A percentile compares a stretch with the other conserved stretches of the same genome.
phyloP scores from a whole-genome alignment of 2,797 vertebrate genomes.

The Sparus aurata region DNA sequence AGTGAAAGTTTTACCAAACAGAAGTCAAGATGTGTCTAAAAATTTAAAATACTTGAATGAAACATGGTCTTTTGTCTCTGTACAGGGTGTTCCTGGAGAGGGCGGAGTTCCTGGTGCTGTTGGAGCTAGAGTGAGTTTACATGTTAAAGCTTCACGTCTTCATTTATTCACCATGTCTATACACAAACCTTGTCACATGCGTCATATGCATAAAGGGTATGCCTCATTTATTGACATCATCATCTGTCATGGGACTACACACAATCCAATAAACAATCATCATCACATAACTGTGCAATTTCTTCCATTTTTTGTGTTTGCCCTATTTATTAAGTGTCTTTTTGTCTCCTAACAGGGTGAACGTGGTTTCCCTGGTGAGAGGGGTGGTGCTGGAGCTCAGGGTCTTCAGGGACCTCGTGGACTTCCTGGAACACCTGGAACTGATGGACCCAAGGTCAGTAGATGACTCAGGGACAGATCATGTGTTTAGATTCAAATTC shows the following conservation, averaged over 20 bases:
- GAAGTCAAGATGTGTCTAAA: neutral
- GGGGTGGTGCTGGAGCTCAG: slow-evolving; percentile 93
- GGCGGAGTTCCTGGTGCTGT: slow-evolving; percentile 90
- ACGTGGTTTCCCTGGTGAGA: slow-evolving; percentile 97
- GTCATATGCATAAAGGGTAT: neutral
- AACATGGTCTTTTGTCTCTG: slow-evolving; percentile 23
- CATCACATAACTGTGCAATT: neutral
- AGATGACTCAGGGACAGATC: neutral
- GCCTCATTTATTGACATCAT: neutral
- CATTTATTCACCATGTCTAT: neutral
- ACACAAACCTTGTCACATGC: neutral
- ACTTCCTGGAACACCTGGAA: slow-evolving; percentile 95
- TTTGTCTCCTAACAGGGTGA: slow-evolving; percentile 88
- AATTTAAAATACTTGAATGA: slow-evolving; percentile 1
- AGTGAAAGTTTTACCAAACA: neutral
- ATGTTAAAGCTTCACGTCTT: slow-evolving; percentile 11
- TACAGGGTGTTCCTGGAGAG: slow-evolving; percentile 95
- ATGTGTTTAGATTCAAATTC: neutral
- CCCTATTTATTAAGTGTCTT: slow-evolving; percentile 27
- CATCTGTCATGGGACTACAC: neutral
- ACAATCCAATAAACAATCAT: neutral
- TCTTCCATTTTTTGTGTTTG: neutral
- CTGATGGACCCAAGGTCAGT: slow-evolving; percentile 96
- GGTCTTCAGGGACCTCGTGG: slow-evolving; percentile 95
- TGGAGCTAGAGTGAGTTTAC: slow-evolving; percentile 93